Evolutionary conservation across 2,797 vertebrate species (phyloP).

Genomic region (Capromys pilorides): DNA sequence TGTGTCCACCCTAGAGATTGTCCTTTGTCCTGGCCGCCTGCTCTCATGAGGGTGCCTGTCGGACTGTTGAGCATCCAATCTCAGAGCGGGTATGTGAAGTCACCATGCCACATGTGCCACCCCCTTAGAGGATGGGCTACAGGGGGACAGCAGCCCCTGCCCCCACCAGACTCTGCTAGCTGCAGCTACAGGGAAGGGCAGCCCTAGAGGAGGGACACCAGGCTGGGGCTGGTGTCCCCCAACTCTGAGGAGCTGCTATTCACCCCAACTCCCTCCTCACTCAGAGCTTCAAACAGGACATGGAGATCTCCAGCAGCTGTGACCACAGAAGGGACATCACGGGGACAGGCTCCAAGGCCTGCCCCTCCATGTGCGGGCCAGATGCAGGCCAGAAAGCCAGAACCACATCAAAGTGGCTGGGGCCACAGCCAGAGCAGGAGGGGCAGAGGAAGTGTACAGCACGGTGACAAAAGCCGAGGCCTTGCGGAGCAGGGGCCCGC

Average conservation of each 20-base stretch:
- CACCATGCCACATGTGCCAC: not conserved
- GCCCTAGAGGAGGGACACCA: not conserved
- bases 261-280: not conserved
- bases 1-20: not conserved
- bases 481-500: not conserved
- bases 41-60: not conserved
- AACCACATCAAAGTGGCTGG: slow-evolving; percentile 83
- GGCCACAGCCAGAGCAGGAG: slow-evolving; percentile 55
- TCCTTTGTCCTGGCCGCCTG: fast-evolving
- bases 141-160: not conserved
- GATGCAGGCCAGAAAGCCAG: slow-evolving; percentile 77
- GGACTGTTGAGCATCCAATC: no score
- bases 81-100: not conserved
- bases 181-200: not conserved
- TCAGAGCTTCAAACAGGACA: not conserved
- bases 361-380: slow-evolving; percentile 83
- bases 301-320: fast-evolving
- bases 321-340: not conserved
- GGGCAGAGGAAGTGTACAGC: slow-evolving; percentile 54
- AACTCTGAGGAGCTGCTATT: not conserved
- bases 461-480: slow-evolving; percentile 49
- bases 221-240: not conserved
- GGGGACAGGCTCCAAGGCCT: slow-evolving; percentile 34
- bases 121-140: not conserved
- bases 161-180: not conserved